phyloP scores from a whole-genome alignment of 2,888 invertebrate genomes.

The Elysia crispata region DNA sequence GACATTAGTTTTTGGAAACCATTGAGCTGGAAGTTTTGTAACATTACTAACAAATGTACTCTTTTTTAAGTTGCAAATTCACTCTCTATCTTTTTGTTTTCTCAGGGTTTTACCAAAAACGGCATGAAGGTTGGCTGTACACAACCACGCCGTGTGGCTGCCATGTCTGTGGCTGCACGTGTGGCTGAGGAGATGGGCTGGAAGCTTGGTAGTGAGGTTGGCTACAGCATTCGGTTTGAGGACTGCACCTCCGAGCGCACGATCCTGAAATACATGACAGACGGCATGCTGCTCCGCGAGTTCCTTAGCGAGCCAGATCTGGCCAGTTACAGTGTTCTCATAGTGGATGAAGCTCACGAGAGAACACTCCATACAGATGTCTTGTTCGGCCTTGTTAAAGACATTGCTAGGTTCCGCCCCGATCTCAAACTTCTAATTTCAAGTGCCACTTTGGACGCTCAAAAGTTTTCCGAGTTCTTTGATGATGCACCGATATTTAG shows the following conservation, averaged over 20 bases:
- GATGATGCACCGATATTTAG: slow-evolving; percentile 98
- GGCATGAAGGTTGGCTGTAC: slow-evolving; percentile 95
- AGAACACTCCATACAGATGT: slow-evolving; percentile 98
- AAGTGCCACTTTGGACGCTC: slow-evolving; percentile 97
- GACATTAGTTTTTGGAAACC: too few species aligned
- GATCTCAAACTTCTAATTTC: slow-evolving; percentile 98
- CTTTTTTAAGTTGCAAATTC: too few species aligned
- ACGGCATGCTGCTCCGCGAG: slow-evolving; percentile 97
- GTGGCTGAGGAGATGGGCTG: slow-evolving; percentile 98
- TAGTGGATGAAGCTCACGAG: slow-evolving; percentile 99
- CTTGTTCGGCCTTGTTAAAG: slow-evolving; percentile 95
- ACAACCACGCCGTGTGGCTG: slow-evolving; percentile 97
- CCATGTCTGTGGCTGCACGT: slow-evolving; percentile 99
- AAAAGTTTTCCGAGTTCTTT: slow-evolving; percentile 98
- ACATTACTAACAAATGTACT: too few species aligned
- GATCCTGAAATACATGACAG: slow-evolving; percentile 98
- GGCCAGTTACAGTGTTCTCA: slow-evolving; percentile 97
- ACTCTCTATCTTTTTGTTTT: too few species aligned
- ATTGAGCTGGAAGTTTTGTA: too few species aligned
- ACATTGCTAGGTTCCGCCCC: slow-evolving; percentile 92
- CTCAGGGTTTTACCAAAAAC: slow-evolving; percentile 80
- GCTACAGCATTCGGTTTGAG: slow-evolving; percentile 94
- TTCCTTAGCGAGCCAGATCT: slow-evolving; percentile 98
- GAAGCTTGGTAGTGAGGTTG: slow-evolving; percentile 88
- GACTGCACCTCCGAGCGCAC: slow-evolving; percentile 99